Evolutionary conservation across 1,140 invertebrate genomes (phyloP).

Genomic region (Helicoverpa armigera): DNA sequence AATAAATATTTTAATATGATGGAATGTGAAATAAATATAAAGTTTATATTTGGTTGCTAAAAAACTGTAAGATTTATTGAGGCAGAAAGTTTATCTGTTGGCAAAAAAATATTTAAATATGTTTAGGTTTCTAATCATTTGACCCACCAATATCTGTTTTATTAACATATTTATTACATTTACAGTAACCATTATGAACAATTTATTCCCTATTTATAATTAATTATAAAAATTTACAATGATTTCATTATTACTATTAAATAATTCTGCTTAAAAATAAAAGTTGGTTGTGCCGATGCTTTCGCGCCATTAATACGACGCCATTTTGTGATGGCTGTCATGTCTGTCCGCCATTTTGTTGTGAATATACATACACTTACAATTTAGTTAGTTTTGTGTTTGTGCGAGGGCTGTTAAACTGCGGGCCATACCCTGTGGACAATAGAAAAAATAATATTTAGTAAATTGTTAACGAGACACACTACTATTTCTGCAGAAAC

Average conservation of each 20-base stretch:
- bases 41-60: not conserved
- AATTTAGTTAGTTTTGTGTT: conserved; percentile 60
- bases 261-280: conserved; percentile 75
- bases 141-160: conserved; percentile 38
- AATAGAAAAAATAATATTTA: conserved; percentile 58
- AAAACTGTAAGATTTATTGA: not conserved
- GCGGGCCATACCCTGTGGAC: conserved; percentile 84
- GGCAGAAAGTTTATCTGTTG: not conserved
- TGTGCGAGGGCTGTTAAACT: conserved; percentile 77
- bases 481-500: not conserved
- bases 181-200: conserved; percentile 72
- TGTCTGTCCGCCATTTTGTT: conserved; percentile 64
- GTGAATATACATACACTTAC: conserved; percentile 62
- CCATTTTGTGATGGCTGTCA: conserved; percentile 52
- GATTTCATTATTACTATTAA: conserved; percentile 71
- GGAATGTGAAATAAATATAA: not conserved
- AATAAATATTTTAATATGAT: not conserved
- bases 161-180: conserved; percentile 58
- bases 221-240: conserved; percentile 82
- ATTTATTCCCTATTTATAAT: conserved; percentile 64
- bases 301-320: conserved; percentile 43
- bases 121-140: conserved; percentile 15
- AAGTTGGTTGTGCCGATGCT: conserved; percentile 80
- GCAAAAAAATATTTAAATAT: not conserved
- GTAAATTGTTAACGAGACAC: not conserved